phyloP scores from a whole-genome alignment of 2,113 vertebrate species.

The Lathamus discolor region DNA sequence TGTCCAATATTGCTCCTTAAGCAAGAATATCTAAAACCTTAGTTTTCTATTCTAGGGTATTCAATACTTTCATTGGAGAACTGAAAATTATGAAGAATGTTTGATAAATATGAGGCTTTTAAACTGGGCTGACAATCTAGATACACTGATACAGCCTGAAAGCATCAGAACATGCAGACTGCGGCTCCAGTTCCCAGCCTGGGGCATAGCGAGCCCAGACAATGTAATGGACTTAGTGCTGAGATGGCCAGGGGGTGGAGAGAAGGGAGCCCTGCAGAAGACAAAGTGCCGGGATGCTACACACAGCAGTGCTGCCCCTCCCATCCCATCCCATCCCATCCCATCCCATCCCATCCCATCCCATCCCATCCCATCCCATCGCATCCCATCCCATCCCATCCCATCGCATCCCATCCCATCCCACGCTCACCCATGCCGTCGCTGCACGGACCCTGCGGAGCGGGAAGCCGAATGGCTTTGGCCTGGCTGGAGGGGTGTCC shows the following conservation, averaged over 20 bases:
- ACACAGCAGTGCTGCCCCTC: accelerated
- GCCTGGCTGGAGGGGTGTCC: background rate
- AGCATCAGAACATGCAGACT: background rate
- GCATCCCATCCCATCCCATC: background rate
- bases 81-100: background rate
- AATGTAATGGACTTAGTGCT: accelerated
- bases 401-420: background rate
- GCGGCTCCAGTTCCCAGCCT: background rate
- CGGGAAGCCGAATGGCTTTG: background rate
- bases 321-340: background rate
- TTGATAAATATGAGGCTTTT: background rate
- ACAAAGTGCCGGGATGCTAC: background rate
- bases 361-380: background rate
- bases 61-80: background rate
- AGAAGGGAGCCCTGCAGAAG: background rate
- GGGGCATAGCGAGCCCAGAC: background rate
- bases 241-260: background rate
- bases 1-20: background rate
- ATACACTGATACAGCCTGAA: background rate
- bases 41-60: background rate
- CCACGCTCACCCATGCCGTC: constrained; percentile 43
- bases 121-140: background rate
- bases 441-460: background rate
- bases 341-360: background rate
- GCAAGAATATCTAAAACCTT: background rate